phyloP scores from a whole-genome alignment of 2,888 invertebrate genomes.

The Harpalus rufipes region DNA sequence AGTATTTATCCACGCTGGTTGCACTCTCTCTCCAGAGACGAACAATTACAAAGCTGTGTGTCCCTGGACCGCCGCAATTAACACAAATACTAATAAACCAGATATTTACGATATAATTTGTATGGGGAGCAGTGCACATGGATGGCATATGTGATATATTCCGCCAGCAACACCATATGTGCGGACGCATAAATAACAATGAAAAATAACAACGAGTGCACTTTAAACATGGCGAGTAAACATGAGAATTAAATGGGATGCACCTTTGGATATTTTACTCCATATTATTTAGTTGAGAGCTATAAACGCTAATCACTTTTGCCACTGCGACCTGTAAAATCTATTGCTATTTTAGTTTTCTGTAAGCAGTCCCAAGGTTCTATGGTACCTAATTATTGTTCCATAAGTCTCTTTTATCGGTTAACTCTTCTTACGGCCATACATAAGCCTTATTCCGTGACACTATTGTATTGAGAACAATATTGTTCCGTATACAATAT shows the following conservation, averaged over 20 bases:
- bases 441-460: too few species aligned
- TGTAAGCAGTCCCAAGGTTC: too few species aligned
- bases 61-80: slow-evolving; percentile 22
- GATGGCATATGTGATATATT: slow-evolving; percentile 46
- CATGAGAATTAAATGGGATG: background rate
- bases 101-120: slow-evolving; percentile 62
- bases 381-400: too few species aligned
- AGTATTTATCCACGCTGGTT: slow-evolving; percentile 17
- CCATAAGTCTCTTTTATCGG: too few species aligned
- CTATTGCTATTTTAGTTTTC: too few species aligned
- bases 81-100: slow-evolving; percentile 58
- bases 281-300: too few species aligned
- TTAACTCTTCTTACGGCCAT: too few species aligned
- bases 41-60: background rate
- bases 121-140: slow-evolving; percentile 24
- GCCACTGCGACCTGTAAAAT: too few species aligned
- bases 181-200: slow-evolving; percentile 22
- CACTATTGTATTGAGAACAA: too few species aligned
- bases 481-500: too few species aligned
- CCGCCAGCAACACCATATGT: slow-evolving; percentile 22
- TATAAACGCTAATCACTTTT: too few species aligned
- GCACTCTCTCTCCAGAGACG: background rate
- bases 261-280: background rate
- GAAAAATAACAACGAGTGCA: slow-evolving; percentile 7
- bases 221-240: background rate